Conservation (phyloP, 2,888 invertebrate genomes). For the Cabera pusaria region DNA sequence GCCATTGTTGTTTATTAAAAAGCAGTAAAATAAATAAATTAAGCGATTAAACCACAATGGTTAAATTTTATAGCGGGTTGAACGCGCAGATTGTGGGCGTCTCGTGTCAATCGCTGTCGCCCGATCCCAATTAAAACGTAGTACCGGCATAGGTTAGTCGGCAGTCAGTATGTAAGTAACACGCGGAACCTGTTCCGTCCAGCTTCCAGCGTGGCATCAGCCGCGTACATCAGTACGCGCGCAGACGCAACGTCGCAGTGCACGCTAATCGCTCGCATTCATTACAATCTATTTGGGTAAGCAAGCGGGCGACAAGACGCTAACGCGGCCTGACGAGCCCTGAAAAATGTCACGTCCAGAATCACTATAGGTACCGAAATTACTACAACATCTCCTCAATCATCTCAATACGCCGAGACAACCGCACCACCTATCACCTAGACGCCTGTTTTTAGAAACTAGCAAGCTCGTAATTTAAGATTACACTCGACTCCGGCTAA, state of each 20-base stretch:
- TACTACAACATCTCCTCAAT: no score
- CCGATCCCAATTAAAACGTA: conserved; percentile 60
- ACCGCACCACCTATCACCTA: no score
- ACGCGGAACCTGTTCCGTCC: conserved; percentile 57
- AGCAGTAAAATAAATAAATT: conserved; percentile 20
- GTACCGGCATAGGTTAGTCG: conserved; percentile 23
- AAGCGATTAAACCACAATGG: conserved; percentile 23
- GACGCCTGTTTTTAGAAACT: conserved; percentile 18
- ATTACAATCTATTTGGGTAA: conserved; percentile 72
- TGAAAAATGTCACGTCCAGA: conserved; percentile 42
- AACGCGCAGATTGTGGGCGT: conserved; percentile 43
- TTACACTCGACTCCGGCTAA: conserved; percentile 59
- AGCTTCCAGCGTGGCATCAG: conserved; percentile 33
- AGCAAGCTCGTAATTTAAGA: conserved; percentile 50
- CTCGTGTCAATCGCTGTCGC: conserved; percentile 42
- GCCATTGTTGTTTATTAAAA: conserved; percentile 8
- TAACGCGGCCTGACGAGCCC: conserved; percentile 41
- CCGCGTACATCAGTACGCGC: no score
- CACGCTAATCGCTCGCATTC: conserved; percentile 59
- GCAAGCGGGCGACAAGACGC: conserved; percentile 45
- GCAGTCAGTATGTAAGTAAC: conserved; percentile 26
- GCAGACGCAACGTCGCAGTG: conserved; percentile 16
- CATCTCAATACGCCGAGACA: no score
- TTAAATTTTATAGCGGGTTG: conserved; percentile 32
- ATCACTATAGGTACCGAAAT: conserved; percentile 6